Conservation (phyloP, 2,797 vertebrate genomes). For the Paramormyrops hopkinsi region DNA sequence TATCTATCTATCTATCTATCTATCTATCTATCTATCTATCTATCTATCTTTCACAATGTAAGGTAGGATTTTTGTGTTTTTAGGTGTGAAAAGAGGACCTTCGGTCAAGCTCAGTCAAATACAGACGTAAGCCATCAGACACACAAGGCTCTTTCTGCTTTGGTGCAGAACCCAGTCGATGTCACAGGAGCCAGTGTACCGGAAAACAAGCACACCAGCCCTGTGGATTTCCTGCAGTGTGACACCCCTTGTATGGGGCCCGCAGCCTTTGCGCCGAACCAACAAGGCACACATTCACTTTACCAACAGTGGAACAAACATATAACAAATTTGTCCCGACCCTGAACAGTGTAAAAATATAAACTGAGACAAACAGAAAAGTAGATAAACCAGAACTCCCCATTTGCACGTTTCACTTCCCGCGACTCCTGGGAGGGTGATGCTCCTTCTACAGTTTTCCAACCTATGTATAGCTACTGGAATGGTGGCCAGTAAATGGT, state of each 20-base stretch:
- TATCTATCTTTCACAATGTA: not conserved
- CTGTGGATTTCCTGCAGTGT: not conserved
- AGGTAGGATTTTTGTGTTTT: not conserved
- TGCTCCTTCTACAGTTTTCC: not conserved
- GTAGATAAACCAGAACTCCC: not conserved
- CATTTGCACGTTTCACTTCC: not conserved
- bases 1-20: no score
- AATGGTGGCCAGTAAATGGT: not conserved
- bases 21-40: no score
- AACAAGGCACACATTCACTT: not conserved
- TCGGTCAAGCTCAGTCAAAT: not conserved
- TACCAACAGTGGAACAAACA: not conserved
- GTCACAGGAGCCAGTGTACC: not conserved
- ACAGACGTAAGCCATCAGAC: not conserved
- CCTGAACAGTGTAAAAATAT: not conserved
- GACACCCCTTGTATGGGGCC: not conserved
- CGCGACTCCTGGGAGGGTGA: not conserved
- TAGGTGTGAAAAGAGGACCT: not conserved
- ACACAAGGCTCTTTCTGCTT: not conserved
- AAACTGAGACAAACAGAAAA: not conserved
- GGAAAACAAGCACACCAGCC: not conserved
- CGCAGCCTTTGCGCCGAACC: not conserved
- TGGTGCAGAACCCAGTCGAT: not conserved
- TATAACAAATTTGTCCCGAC: not conserved
- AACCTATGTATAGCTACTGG: not conserved